Base-by-base conservation (phyloP, 2,888 invertebrate species). In the Elegia similella region DNA sequence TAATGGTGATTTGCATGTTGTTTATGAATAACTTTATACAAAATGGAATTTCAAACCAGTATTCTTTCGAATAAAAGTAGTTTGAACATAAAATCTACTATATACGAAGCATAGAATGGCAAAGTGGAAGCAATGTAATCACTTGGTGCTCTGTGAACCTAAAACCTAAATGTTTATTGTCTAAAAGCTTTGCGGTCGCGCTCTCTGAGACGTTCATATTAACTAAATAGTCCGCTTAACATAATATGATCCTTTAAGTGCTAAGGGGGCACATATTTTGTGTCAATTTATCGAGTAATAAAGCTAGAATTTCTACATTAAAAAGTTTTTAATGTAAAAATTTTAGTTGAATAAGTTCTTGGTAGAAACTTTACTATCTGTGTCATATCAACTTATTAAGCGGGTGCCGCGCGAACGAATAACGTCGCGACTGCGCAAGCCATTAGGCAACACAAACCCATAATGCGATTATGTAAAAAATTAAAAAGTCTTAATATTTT, bases 171-270 rank as follows among this genome's bases (percentile, higher is more conserved):
- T 46, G 34, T 55, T 34, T 55, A 55, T 55, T 55, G 44, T 55
- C 54, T 55, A 44, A 55, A 55, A 55, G 54, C 54, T 55, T 55
- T 44, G 54, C 34, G 54, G 54, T 55, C 34, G 8, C 44, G 2
- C 15, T 16, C 46, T n/a, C 34, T 44, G 0, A 23, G 53, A 42
- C 13, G 54, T 10, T 55, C 54, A 55, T 55, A 55, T 46, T 44
- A 34, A 44, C 54, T 44, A 13, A 44, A 46, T 55, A 55, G 44
- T 55, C 15, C 46, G 54, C 44, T 55, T 44, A 46, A 44, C 46
- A 55, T 55, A 55, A 55, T 55, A 46, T 55, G 16, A 55, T 55
- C 54, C 54, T 55, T 16, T 46, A 55, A 55, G 54, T 55, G 54
- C 54, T 34, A 44, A 44, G 34, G 43, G 44, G 34, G 46, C 32